A percentile compares a stretch with the other conserved stretches of the same genome.
These are phyloP conservation scores for Theretra japonica DNA, from an alignment of 2,888 invertebrate species.

Conservation along the genomic window DNA sequence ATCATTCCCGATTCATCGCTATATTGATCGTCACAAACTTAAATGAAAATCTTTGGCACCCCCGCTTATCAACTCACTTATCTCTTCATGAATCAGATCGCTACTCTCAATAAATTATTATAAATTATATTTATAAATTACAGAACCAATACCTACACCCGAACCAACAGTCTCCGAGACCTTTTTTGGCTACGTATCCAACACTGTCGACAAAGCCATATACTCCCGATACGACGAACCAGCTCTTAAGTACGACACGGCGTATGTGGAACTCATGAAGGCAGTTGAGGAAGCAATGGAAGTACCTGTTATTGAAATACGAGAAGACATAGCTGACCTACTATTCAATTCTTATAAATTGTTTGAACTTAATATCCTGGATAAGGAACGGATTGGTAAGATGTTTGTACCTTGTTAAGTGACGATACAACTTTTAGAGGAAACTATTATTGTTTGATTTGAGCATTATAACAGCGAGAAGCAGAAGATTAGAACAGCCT, in stretches of 20 bases:
- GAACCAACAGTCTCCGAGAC: conserved; percentile 65
- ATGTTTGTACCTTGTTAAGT: conserved; percentile 2
- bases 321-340: conserved; percentile 63
- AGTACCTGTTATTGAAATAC: conserved; percentile 68
- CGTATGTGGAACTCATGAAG: conserved; percentile 67
- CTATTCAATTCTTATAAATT: conserved; percentile 59
- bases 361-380: conserved; percentile 66
- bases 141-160: conserved; percentile 68
- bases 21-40: too few relatives aligned
- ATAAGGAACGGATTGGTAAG: conserved; percentile 68
- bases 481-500: too few relatives aligned
- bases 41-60: too few relatives aligned
- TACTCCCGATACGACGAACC: conserved; percentile 60
- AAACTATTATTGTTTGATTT: too few relatives aligned
- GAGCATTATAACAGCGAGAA: too few relatives aligned
- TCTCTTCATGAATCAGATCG: too few relatives aligned
- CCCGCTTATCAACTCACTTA: too few relatives aligned
- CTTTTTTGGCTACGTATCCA: conserved; percentile 58
- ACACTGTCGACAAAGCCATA: conserved; percentile 71
- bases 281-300: conserved; percentile 77
- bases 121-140: conserved; percentile 28
- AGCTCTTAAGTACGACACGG: conserved; percentile 66
- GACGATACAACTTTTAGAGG: too few relatives aligned
- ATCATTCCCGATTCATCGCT: too few relatives aligned
- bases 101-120: too few relatives aligned